Evolutionary conservation across 2,797 vertebrate genomes (phyloP).

Genomic region (Syndactyla subalaris): DNA sequence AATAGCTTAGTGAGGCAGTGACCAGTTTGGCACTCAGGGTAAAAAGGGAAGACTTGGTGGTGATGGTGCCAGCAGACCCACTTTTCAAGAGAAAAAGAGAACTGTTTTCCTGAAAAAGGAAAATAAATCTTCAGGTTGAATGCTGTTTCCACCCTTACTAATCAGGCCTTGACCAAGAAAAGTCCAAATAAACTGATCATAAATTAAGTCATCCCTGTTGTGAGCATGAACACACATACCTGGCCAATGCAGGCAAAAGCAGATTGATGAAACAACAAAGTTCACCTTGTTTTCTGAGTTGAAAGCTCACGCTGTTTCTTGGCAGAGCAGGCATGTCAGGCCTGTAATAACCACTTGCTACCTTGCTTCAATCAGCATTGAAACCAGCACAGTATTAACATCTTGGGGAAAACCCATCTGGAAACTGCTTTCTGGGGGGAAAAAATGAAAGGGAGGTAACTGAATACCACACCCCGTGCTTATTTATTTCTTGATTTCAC

Average conservation of each 20-base stretch:
- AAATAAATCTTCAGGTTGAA: not conserved
- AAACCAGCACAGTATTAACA: slow-evolving; percentile 19
- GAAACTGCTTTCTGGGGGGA: not conserved
- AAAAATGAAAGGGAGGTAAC: not conserved
- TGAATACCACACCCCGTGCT: not conserved
- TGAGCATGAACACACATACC: not conserved
- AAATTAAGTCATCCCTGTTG: not conserved
- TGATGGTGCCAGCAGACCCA: not conserved
- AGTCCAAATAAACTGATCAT: not conserved
- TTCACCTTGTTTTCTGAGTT: slow-evolving; percentile 36
- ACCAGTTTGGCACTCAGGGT: not conserved
- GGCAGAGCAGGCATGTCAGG: slow-evolving; percentile 40
- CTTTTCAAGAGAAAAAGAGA: not conserved
- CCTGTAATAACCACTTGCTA: slow-evolving; percentile 41
- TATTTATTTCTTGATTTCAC: not conserved
- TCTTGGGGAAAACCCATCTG: slow-evolving; percentile 51
- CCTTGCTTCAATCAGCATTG: slow-evolving; percentile 25
- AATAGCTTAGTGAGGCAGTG: not conserved
- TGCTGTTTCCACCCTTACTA: not conserved
- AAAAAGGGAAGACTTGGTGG: not conserved
- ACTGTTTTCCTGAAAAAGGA: not conserved
- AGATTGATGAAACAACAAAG: slow-evolving; percentile 27
- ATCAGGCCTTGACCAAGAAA: not conserved
- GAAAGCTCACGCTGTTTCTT: slow-evolving; percentile 55
- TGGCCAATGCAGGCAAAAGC: not conserved